Evolutionary conservation across 2,797 vertebrate genomes (phyloP).

Genomic region (Enteromius trimaculatus): DNA sequence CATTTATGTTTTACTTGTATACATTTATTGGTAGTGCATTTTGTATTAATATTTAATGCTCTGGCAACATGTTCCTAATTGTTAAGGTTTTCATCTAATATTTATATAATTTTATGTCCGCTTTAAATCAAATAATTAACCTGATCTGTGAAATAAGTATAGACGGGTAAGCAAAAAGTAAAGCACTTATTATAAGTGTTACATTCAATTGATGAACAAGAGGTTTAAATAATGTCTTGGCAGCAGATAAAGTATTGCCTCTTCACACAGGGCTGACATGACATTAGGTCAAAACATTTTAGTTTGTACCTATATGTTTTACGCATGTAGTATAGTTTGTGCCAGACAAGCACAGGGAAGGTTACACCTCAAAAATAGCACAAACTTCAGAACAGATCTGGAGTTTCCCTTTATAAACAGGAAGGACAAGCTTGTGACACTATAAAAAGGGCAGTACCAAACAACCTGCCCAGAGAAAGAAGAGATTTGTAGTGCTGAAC

Average conservation of each 20-base stretch:
- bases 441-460: background rate
- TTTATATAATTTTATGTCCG: background rate
- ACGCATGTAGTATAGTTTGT: background rate
- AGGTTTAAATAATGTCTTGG: background rate
- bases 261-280: background rate
- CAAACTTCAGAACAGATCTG: background rate
- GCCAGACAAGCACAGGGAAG: constrained; percentile 10
- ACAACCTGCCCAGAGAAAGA: background rate
- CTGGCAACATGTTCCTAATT: background rate
- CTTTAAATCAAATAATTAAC: background rate
- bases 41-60: background rate
- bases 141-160: background rate
- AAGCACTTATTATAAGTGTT: background rate
- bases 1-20: background rate
- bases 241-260: too few species aligned
- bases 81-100: background rate
- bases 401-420: constrained; percentile 40
- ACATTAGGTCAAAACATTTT: background rate
- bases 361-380: background rate
- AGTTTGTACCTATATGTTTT: background rate
- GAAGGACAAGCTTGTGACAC: constrained; percentile 6
- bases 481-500: background rate
- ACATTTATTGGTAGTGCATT: background rate
- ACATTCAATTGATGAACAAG: background rate
- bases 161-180: background rate